Evolutionary conservation across 2,113 vertebrate species (phyloP), one percentile per base, ranked within the genome.

Genomic region (Cyprinodon tularosa): DNA sequence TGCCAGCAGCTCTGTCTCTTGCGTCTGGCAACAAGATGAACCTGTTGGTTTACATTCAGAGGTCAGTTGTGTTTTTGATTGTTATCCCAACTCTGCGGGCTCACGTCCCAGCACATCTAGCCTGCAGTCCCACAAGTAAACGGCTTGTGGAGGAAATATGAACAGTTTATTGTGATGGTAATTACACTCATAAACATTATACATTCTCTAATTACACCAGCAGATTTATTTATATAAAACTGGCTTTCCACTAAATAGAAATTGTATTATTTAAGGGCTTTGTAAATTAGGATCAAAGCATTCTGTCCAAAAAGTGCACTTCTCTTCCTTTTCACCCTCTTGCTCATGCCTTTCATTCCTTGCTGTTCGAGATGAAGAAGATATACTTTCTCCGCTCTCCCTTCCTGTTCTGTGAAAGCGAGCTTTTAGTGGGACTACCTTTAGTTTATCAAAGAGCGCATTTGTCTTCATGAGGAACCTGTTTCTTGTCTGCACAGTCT

Each of bases 1-100:
- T 89, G 89, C 76, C 75, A n/a, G 74, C 40, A 69, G 66, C 66
- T 87, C 82, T 90, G 88, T 81, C 74, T 88, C 90, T 86, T 29
- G 45, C 47, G 78, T 92, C 86, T 92, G 90, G 87, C 78, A 88
- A 74, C 78, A 80, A 77, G 84, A 82, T 53, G 74, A 83, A 77
- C 86, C 76, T 57, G 50, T 73, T 5, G 20, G 86, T 92, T 89
- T 87, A 90, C 81, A 74, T 81, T 74, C 64, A 68, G 64, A 82
- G 91, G 86, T 92, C 76, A 76, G 67, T 64, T 59, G 60, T 86
- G 86, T 78, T 90, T 92, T 74, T 90, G 88, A 92, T 91, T 87
- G 84, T 92, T 89, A 91, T 90, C 86, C 73, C 71, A 65, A 83
- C 74, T 85, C 82, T 79, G 15, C 8, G 12, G 81, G 74, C 88